Percentiles rank a stretch among this genome's conserved stretches.
These are phyloP conservation scores for Diadophis punctatus DNA, from an alignment of 2,113 vertebrate genomes.

Conservation along the genomic window DNA sequence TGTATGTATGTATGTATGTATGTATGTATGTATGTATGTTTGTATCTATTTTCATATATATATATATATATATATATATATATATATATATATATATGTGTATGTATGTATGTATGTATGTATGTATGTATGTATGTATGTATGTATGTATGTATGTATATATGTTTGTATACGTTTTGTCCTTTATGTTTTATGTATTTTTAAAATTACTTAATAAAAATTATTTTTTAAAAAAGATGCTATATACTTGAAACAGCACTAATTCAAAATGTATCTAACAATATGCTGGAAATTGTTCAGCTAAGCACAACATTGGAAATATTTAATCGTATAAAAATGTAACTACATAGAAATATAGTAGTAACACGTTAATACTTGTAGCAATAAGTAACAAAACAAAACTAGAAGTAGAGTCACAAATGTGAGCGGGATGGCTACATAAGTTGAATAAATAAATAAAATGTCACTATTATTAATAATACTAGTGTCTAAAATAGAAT, in stretches of 20 bases:
- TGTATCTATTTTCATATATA: too few species aligned
- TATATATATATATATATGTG: too few species aligned
- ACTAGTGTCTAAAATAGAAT: fast-evolving
- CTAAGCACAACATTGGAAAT: neutral
- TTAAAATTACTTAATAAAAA: too few species aligned
- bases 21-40: too few species aligned
- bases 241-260: neutral
- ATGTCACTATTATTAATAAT: neutral
- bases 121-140: too few species aligned
- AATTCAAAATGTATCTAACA: neutral
- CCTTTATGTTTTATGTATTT: too few species aligned
- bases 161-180: too few species aligned
- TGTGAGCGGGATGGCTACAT: neutral
- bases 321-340: neutral
- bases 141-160: too few species aligned
- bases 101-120: too few species aligned
- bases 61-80: too few species aligned
- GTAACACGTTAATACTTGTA: neutral
- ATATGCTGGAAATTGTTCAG: neutral
- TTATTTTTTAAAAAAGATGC: too few species aligned
- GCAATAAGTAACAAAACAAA: neutral
- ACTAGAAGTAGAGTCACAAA: neutral
- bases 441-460: neutral
- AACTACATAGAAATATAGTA: fast-evolving
- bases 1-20: too few species aligned